Evolutionary conservation across 2,888 invertebrate species (phyloP).

Genomic region (Octodonta nipae): DNA sequence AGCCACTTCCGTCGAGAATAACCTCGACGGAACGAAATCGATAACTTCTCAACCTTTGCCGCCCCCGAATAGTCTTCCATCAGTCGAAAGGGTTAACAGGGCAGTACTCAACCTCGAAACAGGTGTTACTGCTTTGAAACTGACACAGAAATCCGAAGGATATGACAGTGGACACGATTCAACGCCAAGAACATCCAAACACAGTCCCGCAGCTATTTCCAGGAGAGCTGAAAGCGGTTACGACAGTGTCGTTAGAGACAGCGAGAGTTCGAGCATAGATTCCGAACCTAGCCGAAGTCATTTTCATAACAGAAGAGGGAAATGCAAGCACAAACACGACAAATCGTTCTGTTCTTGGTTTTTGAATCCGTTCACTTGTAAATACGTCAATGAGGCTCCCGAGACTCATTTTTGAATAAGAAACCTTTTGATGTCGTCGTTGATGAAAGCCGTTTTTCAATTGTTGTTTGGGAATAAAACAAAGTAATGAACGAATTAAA

Average conservation of each 20-base stretch:
- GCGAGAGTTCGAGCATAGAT: conserved; percentile 76
- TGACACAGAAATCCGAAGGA: conserved; percentile 47
- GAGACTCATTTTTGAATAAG: conserved; percentile 36
- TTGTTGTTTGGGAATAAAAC: too few relatives aligned
- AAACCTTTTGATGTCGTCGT: too few relatives aligned
- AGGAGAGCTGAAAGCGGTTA: conserved; percentile 79
- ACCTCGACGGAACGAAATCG: conserved; percentile 30
- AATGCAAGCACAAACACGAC: conserved; percentile 54
- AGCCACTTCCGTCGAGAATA: conserved; percentile 36
- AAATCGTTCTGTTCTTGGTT: conserved; percentile 65
- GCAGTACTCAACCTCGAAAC: conserved; percentile 50
- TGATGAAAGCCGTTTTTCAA: too few relatives aligned
- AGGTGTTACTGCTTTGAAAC: conserved; percentile 48
- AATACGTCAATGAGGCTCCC: conserved; percentile 51
- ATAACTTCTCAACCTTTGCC: conserved; percentile 29
- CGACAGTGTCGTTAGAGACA: conserved; percentile 79
- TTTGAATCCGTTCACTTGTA: conserved; percentile 62
- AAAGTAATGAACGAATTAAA: too few relatives aligned
- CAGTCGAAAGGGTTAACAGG: conserved; percentile 48
- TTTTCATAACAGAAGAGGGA: conserved; percentile 36
- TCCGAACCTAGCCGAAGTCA: conserved; percentile 48
- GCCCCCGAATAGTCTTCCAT: conserved; percentile 47
- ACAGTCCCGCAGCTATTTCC: conserved; percentile 65
- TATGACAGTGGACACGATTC: conserved; percentile 77
- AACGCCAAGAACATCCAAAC: conserved; percentile 67